Evolutionary conservation across 1,140 invertebrate species (phyloP).

Genomic region (Drosophila melanogaster): DNA sequence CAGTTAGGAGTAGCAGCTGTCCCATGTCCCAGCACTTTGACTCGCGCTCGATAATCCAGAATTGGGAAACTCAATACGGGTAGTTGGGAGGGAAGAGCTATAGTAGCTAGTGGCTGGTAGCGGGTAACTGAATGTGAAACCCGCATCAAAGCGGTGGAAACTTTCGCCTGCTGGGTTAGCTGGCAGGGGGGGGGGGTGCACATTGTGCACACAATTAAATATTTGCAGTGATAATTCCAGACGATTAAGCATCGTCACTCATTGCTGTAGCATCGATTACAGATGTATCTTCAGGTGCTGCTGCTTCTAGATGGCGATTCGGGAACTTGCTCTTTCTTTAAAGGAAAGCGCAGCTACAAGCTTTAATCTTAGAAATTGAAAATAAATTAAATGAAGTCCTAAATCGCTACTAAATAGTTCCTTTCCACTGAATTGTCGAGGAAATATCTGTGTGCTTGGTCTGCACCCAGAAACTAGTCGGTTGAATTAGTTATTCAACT

Average conservation of each 20-base stretch:
- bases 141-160: conserved; percentile 24
- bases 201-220: conserved; percentile 60
- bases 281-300: no score
- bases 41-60: conserved; percentile 32
- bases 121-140: neutral
- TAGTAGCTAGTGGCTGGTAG: neutral
- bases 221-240: conserved; percentile 57
- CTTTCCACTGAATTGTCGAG: neutral
- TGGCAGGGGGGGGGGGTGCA: conserved; percentile 1
- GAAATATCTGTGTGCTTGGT: neutral
- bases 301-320: no score
- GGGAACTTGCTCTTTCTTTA: no score
- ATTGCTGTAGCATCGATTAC: neutral
- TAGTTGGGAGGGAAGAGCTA: neutral
- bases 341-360: no score
- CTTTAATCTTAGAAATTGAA: no score
- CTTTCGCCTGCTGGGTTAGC: conserved; percentile 8
- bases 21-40: conserved; percentile 15
- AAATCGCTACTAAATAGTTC: neutral
- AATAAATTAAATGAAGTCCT: neutral
- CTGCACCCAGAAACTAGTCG: neutral
- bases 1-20: conserved; percentile 48
- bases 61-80: conserved; percentile 1
- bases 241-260: conserved; percentile 34
- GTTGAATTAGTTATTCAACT: neutral